Evolutionary conservation across 2,113 vertebrate genomes (phyloP), one percentile per base, ranked within the genome.

Genomic region (Hystrix brachyura): DNA sequence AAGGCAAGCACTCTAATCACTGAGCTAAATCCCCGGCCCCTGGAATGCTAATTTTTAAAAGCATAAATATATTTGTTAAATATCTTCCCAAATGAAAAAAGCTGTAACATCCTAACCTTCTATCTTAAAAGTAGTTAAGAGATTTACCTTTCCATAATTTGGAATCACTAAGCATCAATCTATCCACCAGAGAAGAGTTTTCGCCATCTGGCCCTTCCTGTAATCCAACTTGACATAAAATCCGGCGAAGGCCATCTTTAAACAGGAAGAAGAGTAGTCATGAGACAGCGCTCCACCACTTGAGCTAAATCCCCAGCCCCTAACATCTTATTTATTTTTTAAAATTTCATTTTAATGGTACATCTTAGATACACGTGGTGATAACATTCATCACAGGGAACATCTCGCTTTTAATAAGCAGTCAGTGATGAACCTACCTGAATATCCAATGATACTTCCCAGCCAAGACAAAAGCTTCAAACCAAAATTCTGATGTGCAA

Each of bases 401-500:
- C 38, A 38, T 38, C 38, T 38, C 38, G 38, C 38, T 38, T 38
- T 38, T 38, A 38, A 38, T 38, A 38, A 38, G 38, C 23, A 94
- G 48, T 87, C 34, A 94, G 29, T 71, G 38, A 91, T 90, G 93
- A 95, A 97, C 98, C 87, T 98, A 99, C 99, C 99, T 98, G 99
- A 99, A 98, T 99, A 99, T 98, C 99, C 99, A 97, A 99, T 99
- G 98, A 99, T 96, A 97, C 99, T 99, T 72, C 99, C 99, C 96
- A 99, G 98, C 99, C 99, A 99, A 94, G 98, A 98, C 43, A 99
- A 99, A 59, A 99, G 98, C 97, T 99, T 99, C 97, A 99, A 99
- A 86, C 99, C 99, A 94, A 99, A 99, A 97, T 99, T 99, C 98
- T 99, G 99, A 98, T 99, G 99, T 78, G 99, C 99, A 38, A 99